Evolutionary conservation across 2,888 invertebrate species (phyloP).

Genomic region (Adelphocoris suturalis): DNA sequence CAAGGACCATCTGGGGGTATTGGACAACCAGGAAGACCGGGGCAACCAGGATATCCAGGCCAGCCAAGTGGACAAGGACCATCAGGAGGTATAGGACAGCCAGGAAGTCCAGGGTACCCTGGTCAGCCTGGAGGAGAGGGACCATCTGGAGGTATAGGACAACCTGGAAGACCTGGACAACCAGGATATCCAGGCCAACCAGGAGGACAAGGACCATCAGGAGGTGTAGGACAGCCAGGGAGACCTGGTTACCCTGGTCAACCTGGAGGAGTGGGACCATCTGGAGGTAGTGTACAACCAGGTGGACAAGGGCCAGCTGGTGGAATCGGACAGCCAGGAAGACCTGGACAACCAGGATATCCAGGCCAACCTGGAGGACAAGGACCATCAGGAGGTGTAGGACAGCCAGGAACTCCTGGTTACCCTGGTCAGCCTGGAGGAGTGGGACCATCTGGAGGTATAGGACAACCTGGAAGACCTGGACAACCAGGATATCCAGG

Average conservation of each 20-base stretch:
- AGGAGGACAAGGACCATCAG: constrained; percentile 74
- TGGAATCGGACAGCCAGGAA: constrained; percentile 75
- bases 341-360: constrained; percentile 75
- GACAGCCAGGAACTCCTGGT: constrained; percentile 74
- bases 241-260: constrained; percentile 65
- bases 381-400: constrained; percentile 73
- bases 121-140: constrained; percentile 75
- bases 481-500: constrained; percentile 75
- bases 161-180: constrained; percentile 74
- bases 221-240: constrained; percentile 74
- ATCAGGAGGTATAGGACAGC: constrained; percentile 76
- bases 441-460: constrained; percentile 70
- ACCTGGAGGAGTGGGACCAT: constrained; percentile 66
- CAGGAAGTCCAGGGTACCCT: constrained; percentile 75
- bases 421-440: not conserved
- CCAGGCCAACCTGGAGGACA: constrained; percentile 74
- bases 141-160: constrained; percentile 72
- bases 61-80: constrained; percentile 74
- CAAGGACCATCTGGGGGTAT: constrained; percentile 74
- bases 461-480: constrained; percentile 75
- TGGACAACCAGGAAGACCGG: constrained; percentile 73
- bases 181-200: constrained; percentile 72
- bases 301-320: constrained; percentile 75
- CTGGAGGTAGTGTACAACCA: constrained; percentile 73
- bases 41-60: constrained; percentile 53